Evolutionary conservation across 2,888 invertebrate species (phyloP).

Genomic region (Dryobota labecula): DNA sequence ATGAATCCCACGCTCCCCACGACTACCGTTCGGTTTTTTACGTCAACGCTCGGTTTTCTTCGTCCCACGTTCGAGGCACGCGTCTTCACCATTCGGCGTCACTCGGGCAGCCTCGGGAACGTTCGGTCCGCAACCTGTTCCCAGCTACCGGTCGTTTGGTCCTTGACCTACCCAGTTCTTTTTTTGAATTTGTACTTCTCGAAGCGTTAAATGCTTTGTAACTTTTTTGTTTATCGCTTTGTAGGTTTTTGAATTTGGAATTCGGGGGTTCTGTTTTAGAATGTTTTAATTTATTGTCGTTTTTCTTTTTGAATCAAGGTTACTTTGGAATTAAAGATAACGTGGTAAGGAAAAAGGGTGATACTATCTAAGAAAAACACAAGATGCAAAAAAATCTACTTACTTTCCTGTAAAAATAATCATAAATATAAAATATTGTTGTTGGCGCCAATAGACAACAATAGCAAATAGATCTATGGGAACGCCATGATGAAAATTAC

Average conservation of each 20-base stretch:
- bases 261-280: conserved; percentile 39
- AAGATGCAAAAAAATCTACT: background rate
- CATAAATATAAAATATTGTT: background rate
- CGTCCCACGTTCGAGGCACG: conserved; percentile 60
- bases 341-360: background rate
- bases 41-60: conserved; percentile 53
- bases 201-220: conserved; percentile 57
- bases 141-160: conserved; percentile 69
- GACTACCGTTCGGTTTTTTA: conserved; percentile 48
- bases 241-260: conserved; percentile 55
- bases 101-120: conserved; percentile 53
- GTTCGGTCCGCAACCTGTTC: conserved; percentile 68
- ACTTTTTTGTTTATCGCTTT: conserved; percentile 57
- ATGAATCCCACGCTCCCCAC: conserved; percentile 47
- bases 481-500: background rate
- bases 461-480: background rate
- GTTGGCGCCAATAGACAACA: background rate
- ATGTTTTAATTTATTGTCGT: conserved; percentile 47
- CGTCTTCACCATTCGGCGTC: conserved; percentile 43
- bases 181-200: conserved; percentile 59
- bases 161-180: conserved; percentile 70
- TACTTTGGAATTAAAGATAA: background rate
- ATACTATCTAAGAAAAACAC: background rate
- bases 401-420: background rate
- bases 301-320: conserved; percentile 19